Base-by-base conservation (phyloP, 2,888 invertebrate species). In the Nemotelus nigrinus region DNA sequence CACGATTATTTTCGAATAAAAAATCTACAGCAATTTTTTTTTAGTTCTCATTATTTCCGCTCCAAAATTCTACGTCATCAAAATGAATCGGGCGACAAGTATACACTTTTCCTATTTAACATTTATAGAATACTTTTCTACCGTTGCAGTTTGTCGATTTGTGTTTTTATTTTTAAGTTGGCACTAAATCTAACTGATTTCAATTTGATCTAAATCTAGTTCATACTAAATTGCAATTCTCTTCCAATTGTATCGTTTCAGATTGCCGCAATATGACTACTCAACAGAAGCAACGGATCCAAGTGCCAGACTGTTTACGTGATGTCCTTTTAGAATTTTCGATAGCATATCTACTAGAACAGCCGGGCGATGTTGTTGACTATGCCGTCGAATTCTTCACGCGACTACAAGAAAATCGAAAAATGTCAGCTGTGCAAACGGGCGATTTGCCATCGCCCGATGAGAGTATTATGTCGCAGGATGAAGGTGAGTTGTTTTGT, bases 301-400 rank as follows among this genome's bases (percentile, higher is more conserved):
- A 92, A 89, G 97, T 98, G 88, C 98, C 98, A 82, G 94, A 96
- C 87, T 96, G 97, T 88, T 92, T 98, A 84, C 93, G 97, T 87
- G 96, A 97, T 88, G 93, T 98, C 84, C 91, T 98, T 81, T 90
- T 98, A 88, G 97, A 98, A 88, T 98, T 98, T 89, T 98, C 98
- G 81, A 97, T 98, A 85, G 95, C 95, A 85, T 98, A 96, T 88
- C 90, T 98, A 84, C 90, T 98, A 86, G 96, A 97, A 88, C 95
- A 96, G 88, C 97, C 97, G 44, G 92, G 92, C 80, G 96, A 98
- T 90, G 93, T 98, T 83, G 90, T 97, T 83, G 93, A 94, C 87
- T 98, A 96, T 90, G 98, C 97, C 81, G 94, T 96, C 82, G 95
- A 96, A 85, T 98, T 96, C 89, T 98, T 98, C 88, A 92, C 91